A percentile compares a stretch with the other conserved stretches of the same genome.
Evolutionary conservation across 1,140 invertebrate species (phyloP).

Genomic region (Calephelis nemesis): DNA sequence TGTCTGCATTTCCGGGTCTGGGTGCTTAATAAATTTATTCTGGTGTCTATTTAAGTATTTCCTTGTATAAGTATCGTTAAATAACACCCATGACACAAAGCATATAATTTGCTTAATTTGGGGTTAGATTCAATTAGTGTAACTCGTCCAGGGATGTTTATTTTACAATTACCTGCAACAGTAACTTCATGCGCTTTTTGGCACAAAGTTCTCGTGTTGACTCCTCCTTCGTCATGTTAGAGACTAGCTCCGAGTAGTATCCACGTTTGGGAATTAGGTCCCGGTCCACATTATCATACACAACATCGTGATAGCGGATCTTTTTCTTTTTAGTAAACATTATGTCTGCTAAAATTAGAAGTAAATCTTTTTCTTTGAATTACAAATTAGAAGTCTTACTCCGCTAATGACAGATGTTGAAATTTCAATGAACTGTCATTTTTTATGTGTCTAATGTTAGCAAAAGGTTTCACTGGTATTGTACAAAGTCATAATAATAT

Average conservation of each 20-base stretch:
- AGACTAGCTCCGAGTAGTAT: constrained; percentile 78
- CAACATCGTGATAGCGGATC: constrained; percentile 53
- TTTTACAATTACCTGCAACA: constrained; percentile 47
- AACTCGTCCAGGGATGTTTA: too few relatives aligned
- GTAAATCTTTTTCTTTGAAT: background rate
- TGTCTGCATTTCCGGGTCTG: too few relatives aligned
- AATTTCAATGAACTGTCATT: background rate
- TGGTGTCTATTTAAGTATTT: too few relatives aligned
- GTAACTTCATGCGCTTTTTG: constrained; percentile 63
- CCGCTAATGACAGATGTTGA: background rate
- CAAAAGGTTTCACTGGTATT: background rate
- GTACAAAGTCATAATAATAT: too few relatives aligned
- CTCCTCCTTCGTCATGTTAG: constrained; percentile 65
- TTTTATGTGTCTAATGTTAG: too few relatives aligned
- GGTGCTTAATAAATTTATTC: too few relatives aligned
- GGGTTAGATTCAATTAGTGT: too few relatives aligned
- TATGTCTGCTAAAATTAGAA: background rate
- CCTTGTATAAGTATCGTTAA: too few relatives aligned
- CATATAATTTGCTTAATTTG: too few relatives aligned
- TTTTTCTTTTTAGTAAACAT: constrained; percentile 65
- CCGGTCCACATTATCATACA: constrained; percentile 54
- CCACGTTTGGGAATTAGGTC: constrained; percentile 64
- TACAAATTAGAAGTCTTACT: background rate
- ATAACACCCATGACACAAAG: too few relatives aligned
- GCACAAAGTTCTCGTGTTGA: constrained; percentile 47